Base-by-base conservation (phyloP, 2,888 invertebrate species). In the Drosophila vallismaia region DNA sequence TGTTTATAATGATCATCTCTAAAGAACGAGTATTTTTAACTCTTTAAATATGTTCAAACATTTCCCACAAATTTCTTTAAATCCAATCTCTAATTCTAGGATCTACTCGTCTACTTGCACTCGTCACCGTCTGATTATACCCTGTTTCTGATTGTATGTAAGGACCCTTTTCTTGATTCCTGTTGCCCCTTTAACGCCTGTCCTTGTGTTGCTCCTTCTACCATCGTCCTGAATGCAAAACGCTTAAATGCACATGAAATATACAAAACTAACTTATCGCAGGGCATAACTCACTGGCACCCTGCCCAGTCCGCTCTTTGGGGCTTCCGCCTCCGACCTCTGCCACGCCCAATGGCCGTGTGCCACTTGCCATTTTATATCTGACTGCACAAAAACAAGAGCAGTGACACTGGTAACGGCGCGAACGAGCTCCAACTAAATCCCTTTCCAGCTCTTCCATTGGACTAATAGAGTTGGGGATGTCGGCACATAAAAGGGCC, bases 211-310 rank as follows among this genome's bases (percentile, higher is more conserved):
- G 4, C 12, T n/a, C 36, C 36, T n/a, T n/a, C 36, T 6, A n/a
- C 5, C 36, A 36, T 12, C 5, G 36, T 6, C n/a, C 12, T 12
- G 53, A 53, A 66, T 62, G 60, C 70, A 51, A 66, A 80, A 68
- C 79, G 77, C 81, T 81, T 79, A 74, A 77, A 76, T 77, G 69
- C 68, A 77, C 76, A 80, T 81, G 77, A 77, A 81, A 77, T 76
- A 70, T 72, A 77, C 71, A 80, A 76, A 73, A 74, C 74, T 76
- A 69, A 74, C 76, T 74, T 77, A 77, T 77, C 76, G 68, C 56
- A 45, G 74, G 58, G 75, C 76, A 77, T 79, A 79, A 79, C 79
- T 77, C 77, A 74, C 59, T 69, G 71, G 56, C 70, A 51, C 45
- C 51, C 56, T 31, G 36, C 64, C 14, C 9, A 44, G 33, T 42